Evolutionary conservation across 2,113 vertebrate genomes (phyloP).

Genomic region (Cephalopholis sonnerati): DNA sequence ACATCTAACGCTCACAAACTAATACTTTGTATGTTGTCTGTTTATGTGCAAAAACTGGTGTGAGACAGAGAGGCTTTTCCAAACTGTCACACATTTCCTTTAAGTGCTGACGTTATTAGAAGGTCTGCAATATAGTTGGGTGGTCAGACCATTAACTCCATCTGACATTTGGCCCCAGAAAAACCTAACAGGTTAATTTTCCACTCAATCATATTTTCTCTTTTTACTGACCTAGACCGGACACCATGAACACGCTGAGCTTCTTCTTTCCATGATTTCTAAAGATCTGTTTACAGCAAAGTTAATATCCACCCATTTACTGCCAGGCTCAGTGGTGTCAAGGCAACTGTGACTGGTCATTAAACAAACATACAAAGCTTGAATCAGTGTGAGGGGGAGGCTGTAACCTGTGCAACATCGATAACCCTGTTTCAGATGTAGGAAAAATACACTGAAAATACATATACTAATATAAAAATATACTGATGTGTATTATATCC

Average conservation of each 20-base stretch:
- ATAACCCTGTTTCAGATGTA: neutral
- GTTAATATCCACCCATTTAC: conserved; percentile 9
- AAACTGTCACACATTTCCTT: neutral
- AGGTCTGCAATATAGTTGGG: neutral
- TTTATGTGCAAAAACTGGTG: neutral
- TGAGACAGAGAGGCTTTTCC: too few relatives aligned
- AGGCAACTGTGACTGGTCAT: neutral
- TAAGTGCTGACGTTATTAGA: neutral
- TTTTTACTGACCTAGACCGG: neutral
- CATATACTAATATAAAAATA: too few relatives aligned
- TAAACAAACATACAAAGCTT: conserved; percentile 7
- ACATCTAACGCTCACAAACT: neutral
- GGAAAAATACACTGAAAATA: too few relatives aligned
- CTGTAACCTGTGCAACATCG: neutral
- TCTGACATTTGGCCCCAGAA: neutral
- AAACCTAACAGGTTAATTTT: neutral
- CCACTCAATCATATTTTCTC: neutral
- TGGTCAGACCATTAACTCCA: neutral
- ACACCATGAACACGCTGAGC: neutral
- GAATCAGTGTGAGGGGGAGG: neutral
- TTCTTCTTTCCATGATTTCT: neutral
- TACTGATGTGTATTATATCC: neutral
- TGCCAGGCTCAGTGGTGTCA: conserved; percentile 4
- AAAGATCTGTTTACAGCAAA: conserved; percentile 1
- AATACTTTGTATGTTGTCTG: neutral